A percentile compares a stretch with the other conserved stretches of the same genome.
Conservation (phyloP, 2,888 invertebrate genomes). For the Empis livida region DNA sequence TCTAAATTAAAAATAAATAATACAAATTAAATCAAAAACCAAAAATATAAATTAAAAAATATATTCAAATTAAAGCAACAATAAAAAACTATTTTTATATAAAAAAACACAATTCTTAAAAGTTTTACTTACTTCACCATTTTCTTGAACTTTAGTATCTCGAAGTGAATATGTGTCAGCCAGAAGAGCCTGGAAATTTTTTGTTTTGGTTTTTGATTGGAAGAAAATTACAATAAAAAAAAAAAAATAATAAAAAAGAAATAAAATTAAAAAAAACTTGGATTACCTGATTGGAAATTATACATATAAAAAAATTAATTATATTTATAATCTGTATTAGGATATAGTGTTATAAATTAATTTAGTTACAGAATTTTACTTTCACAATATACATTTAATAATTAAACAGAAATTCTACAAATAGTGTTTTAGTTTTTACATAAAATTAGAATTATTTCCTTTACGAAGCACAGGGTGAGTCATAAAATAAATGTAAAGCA, state of each 20-base stretch:
- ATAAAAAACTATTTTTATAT: not conserved
- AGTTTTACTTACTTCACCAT: constrained; percentile 56
- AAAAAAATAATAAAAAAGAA: not conserved
- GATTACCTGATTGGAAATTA: no score
- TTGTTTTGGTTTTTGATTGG: constrained; percentile 10
- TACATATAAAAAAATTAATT: no score
- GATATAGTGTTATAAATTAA: no score
- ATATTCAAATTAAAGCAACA: constrained; percentile 1
- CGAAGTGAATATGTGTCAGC: constrained; percentile 43
- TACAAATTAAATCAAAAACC: constrained; percentile 11
- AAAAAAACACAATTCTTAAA: not conserved
- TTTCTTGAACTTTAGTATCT: constrained; percentile 64
- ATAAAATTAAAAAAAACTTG: no score
- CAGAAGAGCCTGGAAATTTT: constrained; percentile 46
- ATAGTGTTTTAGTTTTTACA: no score
- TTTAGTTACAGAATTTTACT: no score
- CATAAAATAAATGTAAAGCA: no score
- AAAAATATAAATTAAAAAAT: constrained; percentile 10
- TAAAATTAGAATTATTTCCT: no score
- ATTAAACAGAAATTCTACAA: no score
- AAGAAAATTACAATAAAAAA: not conserved
- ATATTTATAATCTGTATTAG: no score
- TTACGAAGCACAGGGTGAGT: no score
- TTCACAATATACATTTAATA: no score
- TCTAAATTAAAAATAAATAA: constrained; percentile 1